phyloP scores from a whole-genome alignment of 2,888 invertebrate genomes.

The Sarcophaga variegata region DNA sequence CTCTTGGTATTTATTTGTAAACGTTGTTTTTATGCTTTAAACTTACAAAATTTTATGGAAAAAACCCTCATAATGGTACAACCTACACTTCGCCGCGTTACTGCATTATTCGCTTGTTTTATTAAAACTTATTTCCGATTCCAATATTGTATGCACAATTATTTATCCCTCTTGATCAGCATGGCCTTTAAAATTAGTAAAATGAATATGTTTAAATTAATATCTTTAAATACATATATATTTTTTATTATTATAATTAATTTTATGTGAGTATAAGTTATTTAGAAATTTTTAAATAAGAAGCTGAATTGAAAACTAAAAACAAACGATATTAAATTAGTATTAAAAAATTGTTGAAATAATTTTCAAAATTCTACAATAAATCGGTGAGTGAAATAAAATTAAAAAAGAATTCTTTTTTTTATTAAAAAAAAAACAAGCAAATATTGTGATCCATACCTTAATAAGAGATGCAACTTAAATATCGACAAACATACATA shows the following conservation, averaged over 20 bases:
- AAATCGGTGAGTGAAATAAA: conserved; percentile 70
- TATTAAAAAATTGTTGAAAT: conserved; percentile 12
- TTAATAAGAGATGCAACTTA: conserved; percentile 28
- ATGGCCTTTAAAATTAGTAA: background rate
- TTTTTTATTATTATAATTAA: conserved; percentile 9
- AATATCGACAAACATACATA: conserved; percentile 26
- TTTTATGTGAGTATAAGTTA: background rate
- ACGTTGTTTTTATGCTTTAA: too few relatives aligned
- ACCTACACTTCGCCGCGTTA: too few relatives aligned
- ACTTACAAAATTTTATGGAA: too few relatives aligned
- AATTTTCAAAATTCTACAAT: conserved; percentile 42
- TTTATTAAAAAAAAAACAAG: conserved; percentile 27
- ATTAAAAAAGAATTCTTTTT: background rate
- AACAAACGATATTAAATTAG: background rate
- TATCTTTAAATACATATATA: background rate
- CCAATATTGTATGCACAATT: background rate
- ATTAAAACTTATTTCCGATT: background rate
- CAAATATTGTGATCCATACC: conserved; percentile 65
- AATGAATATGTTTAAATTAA: background rate
- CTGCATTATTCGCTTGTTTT: background rate
- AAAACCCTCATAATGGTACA: too few relatives aligned
- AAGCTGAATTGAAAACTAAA: conserved; percentile 27
- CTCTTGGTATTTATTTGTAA: too few relatives aligned
- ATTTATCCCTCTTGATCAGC: background rate
- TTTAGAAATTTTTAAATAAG: background rate